Evolutionary conservation across 2,888 invertebrate species (phyloP).

Genomic region (Watsonalla cultraria): DNA sequence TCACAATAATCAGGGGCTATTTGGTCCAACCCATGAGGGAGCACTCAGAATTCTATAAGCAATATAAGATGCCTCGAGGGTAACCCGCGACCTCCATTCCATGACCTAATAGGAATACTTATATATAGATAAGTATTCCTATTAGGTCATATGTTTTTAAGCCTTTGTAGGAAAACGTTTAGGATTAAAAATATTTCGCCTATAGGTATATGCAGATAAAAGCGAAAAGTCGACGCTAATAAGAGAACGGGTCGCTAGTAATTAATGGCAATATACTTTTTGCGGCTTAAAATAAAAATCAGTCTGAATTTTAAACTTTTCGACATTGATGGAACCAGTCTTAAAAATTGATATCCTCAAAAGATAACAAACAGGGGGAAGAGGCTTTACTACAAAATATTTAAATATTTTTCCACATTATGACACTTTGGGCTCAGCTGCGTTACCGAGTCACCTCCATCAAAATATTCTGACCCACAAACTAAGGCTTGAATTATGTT

Average conservation of each 20-base stretch:
- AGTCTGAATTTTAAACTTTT: too few species aligned
- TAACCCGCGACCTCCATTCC: neutral
- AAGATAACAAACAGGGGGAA: neutral
- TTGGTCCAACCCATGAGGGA: neutral
- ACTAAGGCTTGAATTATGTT: conserved; percentile 29
- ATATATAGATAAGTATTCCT: too few species aligned
- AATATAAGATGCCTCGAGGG: neutral
- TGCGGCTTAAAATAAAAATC: too few species aligned
- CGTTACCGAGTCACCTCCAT: conserved; percentile 4
- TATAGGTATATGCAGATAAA: too few species aligned
- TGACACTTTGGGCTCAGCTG: conserved; percentile 1
- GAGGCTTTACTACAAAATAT: neutral
- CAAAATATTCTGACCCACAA: conserved; percentile 15
- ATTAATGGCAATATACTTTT: too few species aligned
- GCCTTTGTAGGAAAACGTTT: neutral
- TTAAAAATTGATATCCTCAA: neutral
- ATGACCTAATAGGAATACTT: neutral
- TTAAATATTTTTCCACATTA: neutral
- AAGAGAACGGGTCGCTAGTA: too few species aligned
- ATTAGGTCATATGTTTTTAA: neutral
- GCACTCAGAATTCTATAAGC: neutral
- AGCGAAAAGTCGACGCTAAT: too few species aligned
- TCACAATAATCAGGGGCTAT: neutral
- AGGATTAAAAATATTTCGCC: neutral
- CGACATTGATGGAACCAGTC: too few species aligned